Evolutionary conservation across 2,797 vertebrate species (phyloP).

Genomic region (Falco naumanni): DNA sequence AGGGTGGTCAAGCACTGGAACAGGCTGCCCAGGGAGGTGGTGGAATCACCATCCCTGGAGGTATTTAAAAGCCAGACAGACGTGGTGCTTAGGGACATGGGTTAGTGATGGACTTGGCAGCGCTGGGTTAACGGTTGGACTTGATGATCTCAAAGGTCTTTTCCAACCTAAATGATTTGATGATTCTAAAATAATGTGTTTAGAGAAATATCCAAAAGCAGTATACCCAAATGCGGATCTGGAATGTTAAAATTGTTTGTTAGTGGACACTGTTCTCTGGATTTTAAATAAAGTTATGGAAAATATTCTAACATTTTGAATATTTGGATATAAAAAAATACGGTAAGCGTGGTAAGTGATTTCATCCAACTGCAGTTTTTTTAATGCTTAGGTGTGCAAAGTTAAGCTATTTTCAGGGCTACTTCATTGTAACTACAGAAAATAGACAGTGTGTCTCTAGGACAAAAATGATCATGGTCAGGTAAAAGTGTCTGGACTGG

Average conservation of each 20-base stretch:
- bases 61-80: no score
- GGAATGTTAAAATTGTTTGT: neutral
- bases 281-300: neutral
- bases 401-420: neutral
- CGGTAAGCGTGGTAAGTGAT: neutral
- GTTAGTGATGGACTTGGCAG: no score
- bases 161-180: no score
- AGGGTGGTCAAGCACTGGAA: no score
- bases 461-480: neutral
- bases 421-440: neutral
- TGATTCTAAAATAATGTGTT: neutral
- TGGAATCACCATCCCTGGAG: no score
- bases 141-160: no score
- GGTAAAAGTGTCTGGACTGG: neutral
- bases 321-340: neutral
- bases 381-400: neutral
- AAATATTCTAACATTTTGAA: neutral
- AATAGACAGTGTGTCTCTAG: neutral
- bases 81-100: no score
- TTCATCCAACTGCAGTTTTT: neutral
- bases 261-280: neutral
- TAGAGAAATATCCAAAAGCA: neutral
- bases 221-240: neutral
- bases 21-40: no score
- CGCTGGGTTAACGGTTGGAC: no score